Percentiles rank a stretch among this genome's conserved stretches.
Evolutionary conservation across 2,113 vertebrate species (phyloP).

Genomic region (Leucoraja erinaceus): DNA sequence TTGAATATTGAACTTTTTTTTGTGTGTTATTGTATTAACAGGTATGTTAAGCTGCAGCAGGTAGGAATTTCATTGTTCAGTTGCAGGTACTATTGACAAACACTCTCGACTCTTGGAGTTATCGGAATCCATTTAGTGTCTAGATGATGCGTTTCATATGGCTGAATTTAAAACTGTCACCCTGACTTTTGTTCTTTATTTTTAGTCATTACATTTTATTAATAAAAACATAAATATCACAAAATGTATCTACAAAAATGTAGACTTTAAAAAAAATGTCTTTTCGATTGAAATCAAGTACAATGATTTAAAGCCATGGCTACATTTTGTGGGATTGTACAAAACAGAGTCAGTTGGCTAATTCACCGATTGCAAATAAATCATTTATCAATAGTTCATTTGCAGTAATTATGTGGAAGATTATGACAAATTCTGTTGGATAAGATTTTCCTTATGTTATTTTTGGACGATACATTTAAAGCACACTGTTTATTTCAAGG

Average conservation of each 20-base stretch:
- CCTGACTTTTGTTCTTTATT: too few species aligned
- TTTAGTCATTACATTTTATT: too few species aligned
- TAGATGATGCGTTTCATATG: neutral
- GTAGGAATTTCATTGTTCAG: too few species aligned
- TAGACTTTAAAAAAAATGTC: neutral
- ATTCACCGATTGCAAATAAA: neutral
- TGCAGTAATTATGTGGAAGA: neutral
- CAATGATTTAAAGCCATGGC: neutral
- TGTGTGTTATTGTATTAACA: too few species aligned
- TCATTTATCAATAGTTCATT: neutral
- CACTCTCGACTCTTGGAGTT: neutral
- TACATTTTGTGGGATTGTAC: neutral
- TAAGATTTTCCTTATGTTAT: neutral
- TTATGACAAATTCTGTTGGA: neutral
- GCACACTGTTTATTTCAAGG: neutral
- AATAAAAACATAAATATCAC: too few species aligned
- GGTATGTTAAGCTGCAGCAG: too few species aligned
- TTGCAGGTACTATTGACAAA: too few species aligned
- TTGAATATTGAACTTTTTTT: too few species aligned
- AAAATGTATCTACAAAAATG: too few species aligned
- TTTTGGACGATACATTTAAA: neutral
- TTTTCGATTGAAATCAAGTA: neutral
- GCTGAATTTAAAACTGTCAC: too few species aligned
- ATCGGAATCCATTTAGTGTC: neutral
- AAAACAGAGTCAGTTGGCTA: neutral